Evolutionary conservation across 1,140 invertebrate species (phyloP).

Genomic region (Drosophila prosaltans): DNA sequence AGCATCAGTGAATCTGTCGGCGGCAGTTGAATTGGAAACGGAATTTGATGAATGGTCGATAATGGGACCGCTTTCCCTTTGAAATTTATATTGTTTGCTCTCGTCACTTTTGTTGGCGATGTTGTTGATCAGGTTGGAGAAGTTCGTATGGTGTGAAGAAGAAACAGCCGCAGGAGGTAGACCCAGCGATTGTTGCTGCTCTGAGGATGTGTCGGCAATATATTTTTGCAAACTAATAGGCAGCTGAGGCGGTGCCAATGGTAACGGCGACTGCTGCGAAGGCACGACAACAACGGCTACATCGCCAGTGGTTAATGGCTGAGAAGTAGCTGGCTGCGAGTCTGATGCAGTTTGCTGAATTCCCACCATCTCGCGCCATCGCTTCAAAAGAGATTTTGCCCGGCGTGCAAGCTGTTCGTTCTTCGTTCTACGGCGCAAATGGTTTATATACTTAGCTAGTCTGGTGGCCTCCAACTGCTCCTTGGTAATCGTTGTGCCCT

Average conservation of each 20-base stretch:
- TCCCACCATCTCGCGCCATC: slow-evolving; percentile 91
- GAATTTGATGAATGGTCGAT: slow-evolving; percentile 57
- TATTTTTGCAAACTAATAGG: slow-evolving; percentile 36
- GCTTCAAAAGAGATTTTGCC: slow-evolving; percentile 94
- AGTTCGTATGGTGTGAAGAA: slow-evolving; percentile 40
- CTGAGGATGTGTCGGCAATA: slow-evolving; percentile 24
- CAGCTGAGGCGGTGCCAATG: slow-evolving; percentile 32
- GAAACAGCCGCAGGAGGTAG: slow-evolving; percentile 2
- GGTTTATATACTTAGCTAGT: slow-evolving; percentile 97
- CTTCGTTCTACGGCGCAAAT: slow-evolving; percentile 92
- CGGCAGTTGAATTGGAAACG: slow-evolving; percentile 48
- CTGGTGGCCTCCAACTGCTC: slow-evolving; percentile 96
- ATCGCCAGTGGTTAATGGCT: neutral
- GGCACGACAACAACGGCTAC: slow-evolving; percentile 13
- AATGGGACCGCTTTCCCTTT: slow-evolving; percentile 11
- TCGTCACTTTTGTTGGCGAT: slow-evolving; percentile 40
- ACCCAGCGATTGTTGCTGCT: slow-evolving; percentile 6
- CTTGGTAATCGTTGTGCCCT: slow-evolving; percentile 96
- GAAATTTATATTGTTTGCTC: slow-evolving; percentile 17
- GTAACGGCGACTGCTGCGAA: slow-evolving; percentile 44
- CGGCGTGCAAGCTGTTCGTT: slow-evolving; percentile 91
- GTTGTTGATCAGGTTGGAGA: slow-evolving; percentile 55
- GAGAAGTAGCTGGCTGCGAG: slow-evolving; percentile 27
- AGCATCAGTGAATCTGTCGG: slow-evolving; percentile 48
- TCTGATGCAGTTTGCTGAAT: slow-evolving; percentile 78